Percentiles rank a stretch among this genome's conserved stretches.
These are phyloP conservation scores for Oreochromis niloticus DNA, from an alignment of 2,113 vertebrate genomes.

Conservation along the genomic window DNA sequence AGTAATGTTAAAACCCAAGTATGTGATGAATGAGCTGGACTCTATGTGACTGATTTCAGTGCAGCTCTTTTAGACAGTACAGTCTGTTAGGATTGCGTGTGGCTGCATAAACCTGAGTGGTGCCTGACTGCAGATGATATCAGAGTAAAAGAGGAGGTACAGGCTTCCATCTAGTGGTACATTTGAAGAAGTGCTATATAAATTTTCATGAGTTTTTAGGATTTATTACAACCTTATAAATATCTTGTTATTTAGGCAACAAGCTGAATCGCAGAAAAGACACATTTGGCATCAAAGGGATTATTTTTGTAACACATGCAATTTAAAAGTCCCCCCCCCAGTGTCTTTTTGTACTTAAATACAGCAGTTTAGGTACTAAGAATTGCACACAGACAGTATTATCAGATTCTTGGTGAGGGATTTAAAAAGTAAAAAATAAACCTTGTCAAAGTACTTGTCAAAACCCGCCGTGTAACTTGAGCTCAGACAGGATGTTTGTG, in stretches of 20 bases:
- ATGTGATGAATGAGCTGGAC: neutral
- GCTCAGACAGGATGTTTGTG: neutral
- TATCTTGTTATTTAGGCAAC: neutral
- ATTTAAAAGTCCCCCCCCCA: too few species aligned
- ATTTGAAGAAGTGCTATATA: neutral
- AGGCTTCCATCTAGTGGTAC: conserved; percentile 35
- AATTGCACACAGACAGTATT: neutral
- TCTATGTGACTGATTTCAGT: neutral
- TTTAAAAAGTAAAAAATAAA: neutral
- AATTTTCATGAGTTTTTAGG: neutral
- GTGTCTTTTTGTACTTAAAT: neutral
- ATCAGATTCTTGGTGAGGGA: neutral
- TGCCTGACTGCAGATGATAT: neutral
- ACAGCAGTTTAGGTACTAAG: neutral
- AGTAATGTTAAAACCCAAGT: neutral
- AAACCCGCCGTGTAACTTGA: neutral
- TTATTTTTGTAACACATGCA: neutral
- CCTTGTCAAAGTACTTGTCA: neutral
- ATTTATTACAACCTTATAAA: neutral
- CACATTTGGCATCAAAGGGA: neutral
- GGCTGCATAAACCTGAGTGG: neutral
- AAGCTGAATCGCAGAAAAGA: neutral
- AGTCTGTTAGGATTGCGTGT: neutral
- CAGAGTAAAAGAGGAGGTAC: neutral
- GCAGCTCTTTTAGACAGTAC: neutral